Evolutionary conservation across 23 tunicate genomes (phyloP).

Genomic region (Trididemnum clinides): DNA sequence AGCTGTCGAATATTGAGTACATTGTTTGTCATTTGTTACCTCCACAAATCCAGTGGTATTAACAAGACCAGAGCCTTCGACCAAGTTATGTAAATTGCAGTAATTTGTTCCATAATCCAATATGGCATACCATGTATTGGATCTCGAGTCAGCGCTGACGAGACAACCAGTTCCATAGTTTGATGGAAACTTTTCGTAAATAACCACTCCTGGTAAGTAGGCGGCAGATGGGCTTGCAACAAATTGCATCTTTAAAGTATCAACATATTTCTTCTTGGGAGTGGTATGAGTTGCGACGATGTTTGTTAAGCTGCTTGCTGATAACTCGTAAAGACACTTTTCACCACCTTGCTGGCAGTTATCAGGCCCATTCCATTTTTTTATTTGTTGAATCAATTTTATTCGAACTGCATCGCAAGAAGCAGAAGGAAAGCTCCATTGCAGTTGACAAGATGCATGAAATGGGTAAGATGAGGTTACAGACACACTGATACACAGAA

Average conservation of each 20-base stretch:
- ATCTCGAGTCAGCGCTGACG: conserved; percentile 52
- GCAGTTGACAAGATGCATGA: conserved; percentile 76
- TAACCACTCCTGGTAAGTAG: background rate
- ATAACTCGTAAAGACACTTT: conserved; percentile 65
- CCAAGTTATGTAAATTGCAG: conserved; percentile 83
- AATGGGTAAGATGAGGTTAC: conserved; percentile 41
- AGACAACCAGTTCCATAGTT: conserved; percentile 28
- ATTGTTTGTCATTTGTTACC: conserved; percentile 39
- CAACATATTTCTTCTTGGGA: conserved; percentile 63
- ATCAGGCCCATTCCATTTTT: conserved; percentile 51
- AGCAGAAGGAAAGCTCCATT: conserved; percentile 42
- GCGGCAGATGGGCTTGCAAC: background rate
- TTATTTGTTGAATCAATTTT: conserved; percentile 46
- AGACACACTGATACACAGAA: background rate
- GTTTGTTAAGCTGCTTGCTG: background rate
- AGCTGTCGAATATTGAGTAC: conserved; percentile 79
- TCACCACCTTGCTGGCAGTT: conserved; percentile 55
- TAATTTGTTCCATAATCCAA: conserved; percentile 94
- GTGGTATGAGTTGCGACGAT: conserved; percentile 77
- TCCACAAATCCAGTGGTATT: conserved; percentile 35
- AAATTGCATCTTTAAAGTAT: conserved; percentile 51
- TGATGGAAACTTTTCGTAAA: background rate
- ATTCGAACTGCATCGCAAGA: conserved; percentile 51
- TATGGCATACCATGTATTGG: conserved; percentile 75
- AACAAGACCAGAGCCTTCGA: conserved; percentile 60